Evolutionary conservation across 2,113 vertebrate genomes (phyloP), one percentile per base, ranked within the genome.

Genomic region (Pseudonaja textilis): DNA sequence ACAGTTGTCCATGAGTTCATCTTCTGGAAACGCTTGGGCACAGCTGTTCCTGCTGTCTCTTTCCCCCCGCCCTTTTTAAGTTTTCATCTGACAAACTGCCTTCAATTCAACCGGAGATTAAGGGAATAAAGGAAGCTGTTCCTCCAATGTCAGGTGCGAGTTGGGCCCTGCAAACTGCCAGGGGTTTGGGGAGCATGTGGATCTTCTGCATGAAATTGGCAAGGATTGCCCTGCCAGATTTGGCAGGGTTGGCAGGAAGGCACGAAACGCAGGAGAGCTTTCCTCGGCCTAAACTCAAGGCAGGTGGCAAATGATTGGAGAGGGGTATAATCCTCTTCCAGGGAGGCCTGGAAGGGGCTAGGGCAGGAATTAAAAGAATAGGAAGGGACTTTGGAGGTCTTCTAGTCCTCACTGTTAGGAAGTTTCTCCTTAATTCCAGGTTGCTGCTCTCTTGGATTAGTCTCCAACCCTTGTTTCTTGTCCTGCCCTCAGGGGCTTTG

Each of bases 1-100:
- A 95, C 95, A 96, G 96, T 96, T 97, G 97, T 96, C 96, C 95
- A 96, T 97, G 95, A 97, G 96, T 96, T 97, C 96, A 96, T 96
- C 96, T 95, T 96, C 95, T 97, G 96, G 96, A 94, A 96, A 96
- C 94, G 94, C 54, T 94, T 93, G 20, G 57, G 25, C 96, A 94
- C 97, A 97, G 97, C 97, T 97, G 97, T 96, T 96, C 86, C 88
- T 22, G 81, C 4, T 29, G 25, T 34, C 50, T 25, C n/a, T 42
- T n/a, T 4, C 34, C 85, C 0, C 18, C 39, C 39, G 0, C 18
- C 14, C 23, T 2, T 88, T 25, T 87, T 42, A 54, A 42, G 52
- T 57, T 81, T 59, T 85, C n/a, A 81, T 81, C 34, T 39, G 6
- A 8, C n/a, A 81, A 81, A 6, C n/a, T 39, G 16, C n/a, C 18